These are phyloP conservation scores for Musca domestica DNA, from an alignment of 1,140 invertebrate genomes.

Conservation along the genomic window DNA sequence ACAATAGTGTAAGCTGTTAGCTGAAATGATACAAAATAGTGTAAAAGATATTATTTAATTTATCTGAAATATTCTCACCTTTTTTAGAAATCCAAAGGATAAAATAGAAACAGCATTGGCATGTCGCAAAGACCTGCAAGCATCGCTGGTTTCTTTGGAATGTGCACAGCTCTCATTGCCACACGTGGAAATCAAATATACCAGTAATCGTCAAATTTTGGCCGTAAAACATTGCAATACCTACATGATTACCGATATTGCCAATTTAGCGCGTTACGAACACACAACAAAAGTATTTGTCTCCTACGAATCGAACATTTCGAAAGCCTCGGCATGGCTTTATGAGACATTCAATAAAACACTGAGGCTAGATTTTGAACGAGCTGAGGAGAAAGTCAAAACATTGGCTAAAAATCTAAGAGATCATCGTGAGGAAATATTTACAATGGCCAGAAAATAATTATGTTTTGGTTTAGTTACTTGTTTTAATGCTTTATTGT, in stretches of 20 bases:
- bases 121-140: conserved; percentile 44
- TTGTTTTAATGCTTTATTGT: neutral
- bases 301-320: conserved; percentile 42
- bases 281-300: conserved; percentile 46
- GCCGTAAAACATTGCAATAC: conserved; percentile 49
- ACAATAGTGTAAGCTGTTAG: conserved; percentile 34
- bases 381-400: conserved; percentile 40
- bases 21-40: neutral
- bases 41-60: neutral
- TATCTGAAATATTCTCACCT: neutral
- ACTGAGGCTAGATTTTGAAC: conserved; percentile 44
- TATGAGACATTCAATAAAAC: conserved; percentile 49
- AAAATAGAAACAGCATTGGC: conserved; percentile 43
- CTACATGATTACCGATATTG: conserved; percentile 50
- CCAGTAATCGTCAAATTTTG: conserved; percentile 46
- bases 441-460: conserved; percentile 37
- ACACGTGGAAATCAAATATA: conserved; percentile 46
- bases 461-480: neutral
- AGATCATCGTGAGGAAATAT: conserved; percentile 45
- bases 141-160: conserved; percentile 44
- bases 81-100: conserved; percentile 41
- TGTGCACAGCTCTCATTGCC: conserved; percentile 47
- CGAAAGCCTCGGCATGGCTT: conserved; percentile 46
- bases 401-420: conserved; percentile 39
- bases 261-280: conserved; percentile 42